Evolutionary conservation across 2,797 vertebrate species (phyloP).

Genomic region (Sciaenops ocellatus): DNA sequence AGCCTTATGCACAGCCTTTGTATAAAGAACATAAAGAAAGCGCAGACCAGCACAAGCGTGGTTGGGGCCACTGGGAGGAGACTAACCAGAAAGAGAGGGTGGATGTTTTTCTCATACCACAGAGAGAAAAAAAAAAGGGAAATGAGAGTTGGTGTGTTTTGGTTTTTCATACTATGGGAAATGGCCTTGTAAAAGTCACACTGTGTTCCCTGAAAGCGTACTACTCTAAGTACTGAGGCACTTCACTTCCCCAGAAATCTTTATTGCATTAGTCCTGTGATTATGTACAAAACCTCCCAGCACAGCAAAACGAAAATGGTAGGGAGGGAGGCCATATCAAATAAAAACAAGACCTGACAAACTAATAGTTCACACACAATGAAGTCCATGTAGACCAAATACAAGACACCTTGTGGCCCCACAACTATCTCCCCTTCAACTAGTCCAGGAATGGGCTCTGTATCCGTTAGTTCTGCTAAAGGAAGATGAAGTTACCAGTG

Average conservation of each 20-base stretch:
- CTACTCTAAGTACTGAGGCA: conserved; percentile 24
- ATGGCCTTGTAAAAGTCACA: conserved; percentile 58
- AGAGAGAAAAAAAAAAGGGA: conserved; percentile 41
- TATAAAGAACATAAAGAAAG: conserved; percentile 78
- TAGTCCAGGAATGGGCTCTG: conserved; percentile 40
- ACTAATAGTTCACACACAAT: background rate
- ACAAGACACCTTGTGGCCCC: conserved; percentile 9
- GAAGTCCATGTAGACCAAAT: conserved; percentile 41
- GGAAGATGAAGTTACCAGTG: conserved; percentile 69
- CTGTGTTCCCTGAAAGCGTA: conserved; percentile 23
- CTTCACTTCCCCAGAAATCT: conserved; percentile 5
- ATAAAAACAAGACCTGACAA: background rate
- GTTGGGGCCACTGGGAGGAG: conserved; percentile 62
- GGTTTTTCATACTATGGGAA: conserved; percentile 36
- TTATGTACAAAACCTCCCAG: background rate
- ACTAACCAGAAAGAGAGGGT: conserved; percentile 49
- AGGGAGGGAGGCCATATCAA: background rate
- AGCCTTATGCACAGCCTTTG: conserved; percentile 72
- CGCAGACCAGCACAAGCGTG: conserved; percentile 64
- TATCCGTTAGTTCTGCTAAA: conserved; percentile 32
- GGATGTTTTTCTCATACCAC: conserved; percentile 57
- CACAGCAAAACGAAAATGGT: conserved; percentile 7
- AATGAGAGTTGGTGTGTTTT: conserved; percentile 36
- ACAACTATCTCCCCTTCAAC: conserved; percentile 44
- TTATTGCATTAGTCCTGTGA: background rate